A percentile compares a stretch with the other conserved stretches of the same genome.
These are phyloP conservation scores for Discoglossus pictus DNA, from an alignment of 2,797 vertebrate species.

Conservation along the genomic window DNA sequence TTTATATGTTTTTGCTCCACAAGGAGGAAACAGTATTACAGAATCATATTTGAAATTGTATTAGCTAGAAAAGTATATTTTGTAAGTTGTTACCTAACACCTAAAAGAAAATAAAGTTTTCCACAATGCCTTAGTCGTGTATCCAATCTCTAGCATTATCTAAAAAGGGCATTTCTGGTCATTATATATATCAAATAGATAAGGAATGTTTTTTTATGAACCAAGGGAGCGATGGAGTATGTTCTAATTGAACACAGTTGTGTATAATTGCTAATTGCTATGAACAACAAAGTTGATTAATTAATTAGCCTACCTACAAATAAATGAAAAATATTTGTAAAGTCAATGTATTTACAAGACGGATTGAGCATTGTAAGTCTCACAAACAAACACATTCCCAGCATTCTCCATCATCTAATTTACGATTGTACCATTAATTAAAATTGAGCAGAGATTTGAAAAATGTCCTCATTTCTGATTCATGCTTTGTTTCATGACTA, in stretches of 20 bases:
- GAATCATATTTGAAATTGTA: no score
- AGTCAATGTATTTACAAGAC: slow-evolving; percentile 54
- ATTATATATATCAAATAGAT: not conserved
- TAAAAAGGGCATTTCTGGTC: no score
- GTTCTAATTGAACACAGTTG: slow-evolving; percentile 53
- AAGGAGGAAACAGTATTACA: no score
- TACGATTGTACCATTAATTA: slow-evolving; percentile 63
- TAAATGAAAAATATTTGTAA: slow-evolving; percentile 61
- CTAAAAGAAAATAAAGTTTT: no score
- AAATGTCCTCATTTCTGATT: slow-evolving; percentile 50
- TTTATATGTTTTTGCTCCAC: no score
- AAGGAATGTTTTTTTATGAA: no score
- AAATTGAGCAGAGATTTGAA: slow-evolving; percentile 51
- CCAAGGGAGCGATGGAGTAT: slow-evolving; percentile 25
- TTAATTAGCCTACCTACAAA: slow-evolving; percentile 64
- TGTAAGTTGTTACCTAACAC: no score
- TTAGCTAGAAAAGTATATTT: no score
- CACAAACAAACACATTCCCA: slow-evolving; percentile 61
- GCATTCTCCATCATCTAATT: slow-evolving; percentile 60
- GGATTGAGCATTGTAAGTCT: slow-evolving; percentile 49
- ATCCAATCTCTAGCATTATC: no score
- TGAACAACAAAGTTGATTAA: slow-evolving; percentile 58
- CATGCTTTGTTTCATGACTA: slow-evolving; percentile 55
- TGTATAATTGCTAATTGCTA: slow-evolving; percentile 48
- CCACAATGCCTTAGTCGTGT: no score